phyloP scores from a whole-genome alignment of 35 echinoderm and acorn worm genomes.

The Apostichopus californicus region DNA sequence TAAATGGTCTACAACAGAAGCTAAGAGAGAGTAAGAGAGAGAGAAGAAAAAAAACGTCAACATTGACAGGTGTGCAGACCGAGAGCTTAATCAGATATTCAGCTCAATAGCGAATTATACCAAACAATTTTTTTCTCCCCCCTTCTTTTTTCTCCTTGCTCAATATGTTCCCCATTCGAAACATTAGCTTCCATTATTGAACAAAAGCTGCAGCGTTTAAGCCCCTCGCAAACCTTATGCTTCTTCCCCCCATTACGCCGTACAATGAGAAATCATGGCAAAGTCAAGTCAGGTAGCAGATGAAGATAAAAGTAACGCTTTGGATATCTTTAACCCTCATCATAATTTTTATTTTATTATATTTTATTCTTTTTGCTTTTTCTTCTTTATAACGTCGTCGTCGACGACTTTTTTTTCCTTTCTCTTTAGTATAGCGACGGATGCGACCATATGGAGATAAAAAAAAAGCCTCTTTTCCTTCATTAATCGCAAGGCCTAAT shows the following conservation, averaged over 20 bases:
- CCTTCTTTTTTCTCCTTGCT: background rate
- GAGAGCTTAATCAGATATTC: conserved; percentile 35
- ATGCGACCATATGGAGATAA: conserved; percentile 42
- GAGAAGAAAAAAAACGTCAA: background rate
- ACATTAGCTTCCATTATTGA: conserved; percentile 38
- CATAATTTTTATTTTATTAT: conserved; percentile 11
- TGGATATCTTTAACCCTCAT: background rate
- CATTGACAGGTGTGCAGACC: conserved; percentile 36
- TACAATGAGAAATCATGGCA: background rate
- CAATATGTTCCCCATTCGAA: conserved; percentile 55
- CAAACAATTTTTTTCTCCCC: conserved; percentile 10
- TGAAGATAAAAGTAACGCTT: background rate
- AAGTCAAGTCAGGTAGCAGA: background rate
- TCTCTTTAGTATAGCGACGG: background rate
- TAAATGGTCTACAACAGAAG: conserved; percentile 2
- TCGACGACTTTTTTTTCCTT: no score
- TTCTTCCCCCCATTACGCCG: conserved; percentile 6
- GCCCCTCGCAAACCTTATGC: conserved; percentile 41
- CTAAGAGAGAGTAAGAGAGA: no score
- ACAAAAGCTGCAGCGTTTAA: conserved; percentile 31
- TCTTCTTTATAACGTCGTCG: background rate
- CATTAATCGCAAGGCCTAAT: conserved; percentile 11
- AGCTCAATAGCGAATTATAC: conserved; percentile 18
- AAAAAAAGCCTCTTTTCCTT: background rate
- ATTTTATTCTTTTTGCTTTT: background rate